phyloP scores from a whole-genome alignment of 2,888 invertebrate species.

The Ophioninae sp. region DNA sequence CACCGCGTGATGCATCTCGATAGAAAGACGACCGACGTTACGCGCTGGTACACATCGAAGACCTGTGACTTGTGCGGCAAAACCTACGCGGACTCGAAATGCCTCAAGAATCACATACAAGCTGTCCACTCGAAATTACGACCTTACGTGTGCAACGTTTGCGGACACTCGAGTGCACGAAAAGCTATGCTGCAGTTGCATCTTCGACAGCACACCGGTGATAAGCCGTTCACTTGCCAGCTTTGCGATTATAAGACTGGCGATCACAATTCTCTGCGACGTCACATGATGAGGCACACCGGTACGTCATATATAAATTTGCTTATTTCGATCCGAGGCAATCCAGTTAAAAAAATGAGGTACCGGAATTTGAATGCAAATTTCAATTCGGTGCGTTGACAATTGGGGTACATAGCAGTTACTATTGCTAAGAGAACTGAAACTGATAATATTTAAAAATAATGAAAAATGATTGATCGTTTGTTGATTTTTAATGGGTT shows the following conservation, averaged over 20 bases:
- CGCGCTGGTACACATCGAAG: constrained; percentile 84
- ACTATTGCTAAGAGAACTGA: no score
- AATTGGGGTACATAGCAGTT: no score
- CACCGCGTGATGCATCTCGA: constrained; percentile 83
- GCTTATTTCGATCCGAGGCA: no score
- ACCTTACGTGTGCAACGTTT: constrained; percentile 88
- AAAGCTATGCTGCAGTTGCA: constrained; percentile 89
- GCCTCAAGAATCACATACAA: constrained; percentile 86
- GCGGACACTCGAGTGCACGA: constrained; percentile 87
- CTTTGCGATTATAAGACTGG: constrained; percentile 87
- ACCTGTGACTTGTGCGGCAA: constrained; percentile 87
- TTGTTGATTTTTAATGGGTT: background rate
- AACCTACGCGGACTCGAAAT: constrained; percentile 86
- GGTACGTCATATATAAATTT: constrained; percentile 72
- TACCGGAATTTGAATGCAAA: no score
- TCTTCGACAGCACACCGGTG: constrained; percentile 89
- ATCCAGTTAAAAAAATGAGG: no score
- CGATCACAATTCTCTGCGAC: constrained; percentile 89
- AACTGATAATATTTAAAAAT: no score
- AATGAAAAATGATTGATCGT: background rate
- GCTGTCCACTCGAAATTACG: constrained; percentile 88
- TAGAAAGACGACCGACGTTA: constrained; percentile 75
- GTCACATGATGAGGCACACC: constrained; percentile 85
- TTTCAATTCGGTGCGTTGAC: no score
- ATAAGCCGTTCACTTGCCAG: constrained; percentile 89